A percentile compares a stretch with the other conserved stretches of the same genome.
Evolutionary conservation across 2,888 invertebrate genomes (phyloP).

Genomic region (Ligdia adustata): DNA sequence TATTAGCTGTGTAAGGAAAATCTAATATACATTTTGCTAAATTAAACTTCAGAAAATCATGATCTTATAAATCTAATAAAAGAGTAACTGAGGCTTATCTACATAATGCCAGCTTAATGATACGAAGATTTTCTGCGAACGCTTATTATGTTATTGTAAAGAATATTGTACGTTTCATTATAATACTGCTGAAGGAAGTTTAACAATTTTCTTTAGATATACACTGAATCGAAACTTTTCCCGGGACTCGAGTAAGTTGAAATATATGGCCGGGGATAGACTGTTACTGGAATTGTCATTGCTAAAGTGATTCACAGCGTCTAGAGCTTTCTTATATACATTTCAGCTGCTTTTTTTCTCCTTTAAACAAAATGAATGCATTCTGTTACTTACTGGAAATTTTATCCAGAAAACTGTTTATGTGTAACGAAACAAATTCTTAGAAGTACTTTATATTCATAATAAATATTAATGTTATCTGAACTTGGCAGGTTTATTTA

Average conservation of each 20-base stretch:
- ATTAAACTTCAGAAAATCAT: conserved; percentile 26
- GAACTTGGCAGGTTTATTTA: neutral
- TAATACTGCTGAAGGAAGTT: conserved; percentile 51
- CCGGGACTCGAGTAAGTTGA: conserved; percentile 43
- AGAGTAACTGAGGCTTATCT: conserved; percentile 37
- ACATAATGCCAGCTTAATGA: conserved; percentile 44
- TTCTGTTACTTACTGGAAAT: conserved; percentile 10
- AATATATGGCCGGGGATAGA: conserved; percentile 43
- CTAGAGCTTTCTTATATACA: conserved; percentile 14
- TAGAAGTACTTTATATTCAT: neutral
- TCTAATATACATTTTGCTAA: conserved; percentile 8
- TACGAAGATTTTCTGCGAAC: conserved; percentile 35
- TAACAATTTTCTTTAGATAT: conserved; percentile 48
- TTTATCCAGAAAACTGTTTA: conserved; percentile 8
- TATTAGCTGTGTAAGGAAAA: neutral
- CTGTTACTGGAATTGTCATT: conserved; percentile 36
- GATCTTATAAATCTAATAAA: conserved; percentile 28
- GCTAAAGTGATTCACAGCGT: conserved; percentile 30
- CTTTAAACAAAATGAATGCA: conserved; percentile 12
- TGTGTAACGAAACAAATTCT: neutral
- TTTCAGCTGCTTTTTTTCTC: too few species aligned
- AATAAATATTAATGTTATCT: neutral
- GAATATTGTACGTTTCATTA: conserved; percentile 44
- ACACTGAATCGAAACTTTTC: conserved; percentile 57
- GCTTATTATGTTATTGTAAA: conserved; percentile 39